A percentile compares a stretch with the other conserved stretches of the same genome.
Conservation (phyloP, 2,797 vertebrate genomes). For the Lagodon rhomboides region DNA sequence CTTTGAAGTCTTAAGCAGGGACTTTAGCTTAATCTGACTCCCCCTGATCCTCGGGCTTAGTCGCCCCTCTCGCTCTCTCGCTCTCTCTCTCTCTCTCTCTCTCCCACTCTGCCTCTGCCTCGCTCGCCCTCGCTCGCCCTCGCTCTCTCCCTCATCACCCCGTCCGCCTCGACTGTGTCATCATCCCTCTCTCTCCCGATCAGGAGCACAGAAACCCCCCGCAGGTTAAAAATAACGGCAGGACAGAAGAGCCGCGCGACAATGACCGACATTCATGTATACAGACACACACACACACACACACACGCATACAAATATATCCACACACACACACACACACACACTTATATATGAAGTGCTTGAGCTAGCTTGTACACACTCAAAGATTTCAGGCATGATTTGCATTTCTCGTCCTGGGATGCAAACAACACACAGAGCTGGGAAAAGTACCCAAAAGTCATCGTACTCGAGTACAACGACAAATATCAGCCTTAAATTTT, state of each 20-base stretch:
- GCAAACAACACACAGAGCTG: no score
- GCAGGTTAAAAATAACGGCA: conserved; percentile 70
- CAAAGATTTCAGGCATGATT: not conserved
- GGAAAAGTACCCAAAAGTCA: no score
- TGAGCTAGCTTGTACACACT: not conserved
- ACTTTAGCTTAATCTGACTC: conserved; percentile 84
- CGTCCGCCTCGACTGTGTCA: conserved; percentile 25
- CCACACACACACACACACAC: not conserved
- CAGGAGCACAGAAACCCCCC: conserved; percentile 46
- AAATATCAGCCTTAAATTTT: no score
- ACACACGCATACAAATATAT: not conserved
- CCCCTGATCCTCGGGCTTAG: conserved; percentile 84
- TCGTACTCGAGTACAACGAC: no score
- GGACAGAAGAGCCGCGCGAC: conserved; percentile 45
- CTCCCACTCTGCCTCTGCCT: conserved; percentile 24
- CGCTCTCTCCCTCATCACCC: conserved; percentile 12
- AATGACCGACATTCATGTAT: conserved; percentile 20
- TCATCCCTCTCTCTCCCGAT: conserved; percentile 35
- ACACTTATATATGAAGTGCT: not conserved
- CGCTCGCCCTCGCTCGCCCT: conserved; percentile 36
- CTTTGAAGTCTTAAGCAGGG: conserved; percentile 87
- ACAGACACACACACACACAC: not conserved
- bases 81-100: conserved; percentile 37
- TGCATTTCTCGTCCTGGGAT: no score
- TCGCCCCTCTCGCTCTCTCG: conserved; percentile 44